Evolutionary conservation across 2,888 invertebrate species (phyloP), one percentile per base, ranked within the genome.

Genomic region (Aplocera efformata): DNA sequence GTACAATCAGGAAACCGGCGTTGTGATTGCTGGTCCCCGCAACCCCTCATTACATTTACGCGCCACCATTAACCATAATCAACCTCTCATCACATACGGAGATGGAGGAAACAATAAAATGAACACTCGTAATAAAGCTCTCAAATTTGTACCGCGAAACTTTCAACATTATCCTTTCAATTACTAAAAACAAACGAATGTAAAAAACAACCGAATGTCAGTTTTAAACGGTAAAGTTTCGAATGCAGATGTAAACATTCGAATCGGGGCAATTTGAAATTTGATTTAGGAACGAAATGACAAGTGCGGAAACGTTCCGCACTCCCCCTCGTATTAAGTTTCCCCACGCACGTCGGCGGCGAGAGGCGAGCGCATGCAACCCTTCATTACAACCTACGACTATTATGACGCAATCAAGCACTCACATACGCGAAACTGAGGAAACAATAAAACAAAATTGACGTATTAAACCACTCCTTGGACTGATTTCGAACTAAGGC

Each of bases 371-470:
- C 75, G 81, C 79, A 73, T 79, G 78, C 82, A 84, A 82, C 86
- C 83, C 85, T 82, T 83, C 79, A 83, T 83, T 82, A 83, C 71
- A 64, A 72, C 72, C 73, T 75, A 72, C 73, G 72, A 67, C 79
- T 74, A 80, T 85, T 83, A 85, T 75, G 73, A 75, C 67, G 82
- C 76, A 83, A 85, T 85, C 83, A 84, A 78, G 70, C 75, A 71
- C 79, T 81, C 79, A 83, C 80, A 83, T 82, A 82, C 82, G 83
- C 74, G 73, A 80, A 81, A 79, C 81, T 77, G 72, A 79, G 80
- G 84, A 80, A 80, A 83, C 78, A 79, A 80, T 80, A 79, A 81
- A 83, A 81, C 77, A 76, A 77, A 80, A 82, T 81, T 79, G 80
- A 80, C 75, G 80, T 77, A 80, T 77, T 77, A 80, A 81, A 78